These are phyloP conservation scores for Catalaphyllia jardinei DNA, from an alignment of 64 coral and sea anemone genomes.

Conservation along the genomic window DNA sequence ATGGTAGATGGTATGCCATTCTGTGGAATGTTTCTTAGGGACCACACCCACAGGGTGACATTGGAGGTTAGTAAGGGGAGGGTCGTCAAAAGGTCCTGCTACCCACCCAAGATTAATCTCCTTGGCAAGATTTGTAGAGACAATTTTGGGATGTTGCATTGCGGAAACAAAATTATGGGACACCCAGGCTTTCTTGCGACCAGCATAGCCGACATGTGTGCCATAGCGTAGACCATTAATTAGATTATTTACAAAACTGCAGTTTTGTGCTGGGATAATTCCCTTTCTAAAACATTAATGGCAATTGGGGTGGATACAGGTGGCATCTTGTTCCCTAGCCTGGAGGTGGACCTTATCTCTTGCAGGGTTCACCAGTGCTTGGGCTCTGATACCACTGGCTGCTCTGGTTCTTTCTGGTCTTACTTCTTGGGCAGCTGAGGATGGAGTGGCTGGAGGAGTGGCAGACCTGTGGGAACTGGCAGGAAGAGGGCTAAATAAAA, in stretches of 20 bases:
- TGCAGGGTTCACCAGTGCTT: background rate
- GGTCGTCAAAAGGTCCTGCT: background rate
- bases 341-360: background rate
- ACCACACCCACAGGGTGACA: conserved; percentile 17
- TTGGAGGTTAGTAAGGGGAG: conserved; percentile 19
- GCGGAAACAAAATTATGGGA: conserved; percentile 14
- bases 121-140: background rate
- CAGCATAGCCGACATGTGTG: conserved; percentile 3
- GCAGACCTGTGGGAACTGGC: too few relatives aligned
- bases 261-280: background rate
- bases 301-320: background rate
- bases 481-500: too few relatives aligned
- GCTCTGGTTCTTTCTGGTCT: background rate
- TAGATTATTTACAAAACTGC: background rate
- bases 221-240: background rate
- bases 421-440: background rate
- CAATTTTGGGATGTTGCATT: background rate
- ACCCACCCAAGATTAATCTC: conserved; percentile 18
- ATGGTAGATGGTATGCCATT: conserved; percentile 35
- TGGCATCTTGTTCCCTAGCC: background rate
- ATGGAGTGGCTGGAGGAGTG: background rate
- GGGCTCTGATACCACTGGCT: background rate
- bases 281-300: background rate
- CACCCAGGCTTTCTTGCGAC: background rate
- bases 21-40: conserved; percentile 5